Conservation (phyloP, 1,140 invertebrate species). For the Bombyx mori region ASM3026992v2 NC_085112.1:6586001-6586500, state of each 20-base stretch:
- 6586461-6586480: slow-evolving; percentile 42
- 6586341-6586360: slow-evolving; percentile 71
- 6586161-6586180: no score
- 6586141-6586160: no score
- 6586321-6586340: slow-evolving; percentile 68
- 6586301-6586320: slow-evolving; percentile 60
- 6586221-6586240: slow-evolving; percentile 42
- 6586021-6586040: no score
- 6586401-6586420: slow-evolving; percentile 71
- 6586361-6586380: slow-evolving; percentile 70
- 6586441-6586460: slow-evolving; percentile 53
- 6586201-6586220: slow-evolving; percentile 39
- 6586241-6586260: slow-evolving; percentile 70
- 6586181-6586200: not conserved
- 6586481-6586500: no score
- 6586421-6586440: slow-evolving; percentile 59
- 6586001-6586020: no score
- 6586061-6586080: no score
- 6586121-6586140: no score
- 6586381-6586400: slow-evolving; percentile 72
- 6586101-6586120: no score
- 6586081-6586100: no score
- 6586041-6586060: no score
- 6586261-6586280: slow-evolving; percentile 69
- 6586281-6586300: slow-evolving; percentile 71